Evolutionary conservation across 1,140 invertebrate genomes (phyloP), one percentile per base, ranked within the genome.

Genomic region (Leguminivora glycinivorella): DNA sequence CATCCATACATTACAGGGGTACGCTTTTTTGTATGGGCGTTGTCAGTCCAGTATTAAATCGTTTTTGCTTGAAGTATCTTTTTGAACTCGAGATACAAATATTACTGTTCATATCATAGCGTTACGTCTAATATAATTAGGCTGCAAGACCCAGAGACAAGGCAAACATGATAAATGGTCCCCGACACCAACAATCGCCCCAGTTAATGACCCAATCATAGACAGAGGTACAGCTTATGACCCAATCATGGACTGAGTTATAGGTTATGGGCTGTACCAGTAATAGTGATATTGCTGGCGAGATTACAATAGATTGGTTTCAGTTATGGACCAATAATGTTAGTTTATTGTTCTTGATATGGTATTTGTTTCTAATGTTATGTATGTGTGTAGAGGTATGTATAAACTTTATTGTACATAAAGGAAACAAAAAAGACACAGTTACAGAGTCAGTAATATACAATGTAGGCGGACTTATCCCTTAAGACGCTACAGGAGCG

Each of bases 261-360:
- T 52, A 52, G 19, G 47, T 52, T 52, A 52, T 22, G 47, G 5
- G 17, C 19, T 22, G n/a, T 17, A 5, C 47, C 47, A 52, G 47
- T 52, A 52, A 52, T 52, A 52, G 6, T 52, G 47, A 52, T 52
- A 52, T 52, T 52, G 19, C 47, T n/a, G 47, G n/a, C 19, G 19
- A 52, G 47, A 52, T 52, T 52, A 52, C 47, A 52, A 52, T 52
- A 22, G 47, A 52, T 52, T 52, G 47, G 47, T 52, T 52, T 22
- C 47, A 10, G 47, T 52, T 22, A 52, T 22, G 17, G 47, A n/a
- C 17, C 47, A 52, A 52, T 52, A 19, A 52, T 43, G 19, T 19
- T 22, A 22, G 47, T 52, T 52, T 52, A 22, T 52, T 52, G 47
- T 52, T 0, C 17, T 52, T 19, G 17, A 52, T 52, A 52, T 43